A percentile compares a stretch with the other conserved stretches of the same genome.
These are phyloP conservation scores for Tetrao urogallus DNA, from an alignment of 2,113 vertebrate species.

Conservation along the genomic window DNA sequence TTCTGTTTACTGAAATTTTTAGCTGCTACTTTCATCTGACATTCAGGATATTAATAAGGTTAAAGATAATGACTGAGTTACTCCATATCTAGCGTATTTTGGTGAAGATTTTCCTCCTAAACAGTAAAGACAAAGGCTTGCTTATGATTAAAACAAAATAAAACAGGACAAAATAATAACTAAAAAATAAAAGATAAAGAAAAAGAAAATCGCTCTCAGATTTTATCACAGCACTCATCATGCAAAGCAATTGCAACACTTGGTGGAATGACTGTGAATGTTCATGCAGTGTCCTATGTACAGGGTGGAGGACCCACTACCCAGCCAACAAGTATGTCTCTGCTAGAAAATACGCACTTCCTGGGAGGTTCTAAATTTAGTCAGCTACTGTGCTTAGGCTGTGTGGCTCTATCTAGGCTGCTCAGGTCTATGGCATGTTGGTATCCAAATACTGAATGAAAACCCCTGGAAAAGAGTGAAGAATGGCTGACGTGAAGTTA, in stretches of 20 bases:
- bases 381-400: too few relatives aligned
- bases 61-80: background rate
- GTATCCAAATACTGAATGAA: background rate
- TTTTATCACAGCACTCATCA: background rate
- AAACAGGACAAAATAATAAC: background rate
- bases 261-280: background rate
- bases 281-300: background rate
- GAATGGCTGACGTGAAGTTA: background rate
- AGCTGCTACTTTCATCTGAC: conserved; percentile 21
- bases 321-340: background rate
- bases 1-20: conserved; percentile 53
- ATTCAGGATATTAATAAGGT: conserved; percentile 44
- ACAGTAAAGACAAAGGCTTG: background rate
- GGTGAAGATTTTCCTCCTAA: background rate
- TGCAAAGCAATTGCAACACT: background rate
- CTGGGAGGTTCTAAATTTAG: background rate
- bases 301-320: background rate
- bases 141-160: background rate
- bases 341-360: background rate
- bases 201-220: background rate
- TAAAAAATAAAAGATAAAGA: background rate
- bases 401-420: background rate
- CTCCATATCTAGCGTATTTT: background rate
- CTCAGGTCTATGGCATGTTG: rapidly evolving
- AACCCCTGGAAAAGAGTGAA: background rate